Base-by-base conservation (phyloP, 2,888 invertebrate species). In the Dryocosmus kuriphilus region DNA sequence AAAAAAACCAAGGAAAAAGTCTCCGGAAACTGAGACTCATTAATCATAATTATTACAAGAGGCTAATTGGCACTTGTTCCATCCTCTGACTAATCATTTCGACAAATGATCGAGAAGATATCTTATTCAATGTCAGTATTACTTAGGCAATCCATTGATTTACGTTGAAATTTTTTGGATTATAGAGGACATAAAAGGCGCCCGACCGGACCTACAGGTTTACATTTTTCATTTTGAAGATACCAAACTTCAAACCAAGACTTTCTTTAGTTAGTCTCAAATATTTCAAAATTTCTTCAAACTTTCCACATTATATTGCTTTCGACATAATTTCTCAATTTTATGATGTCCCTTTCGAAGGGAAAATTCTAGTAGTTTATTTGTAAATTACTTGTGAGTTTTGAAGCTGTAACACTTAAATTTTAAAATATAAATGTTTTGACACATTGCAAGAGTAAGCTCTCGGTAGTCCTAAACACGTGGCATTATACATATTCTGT, bases 401-500 rank as follows among this genome's bases (percentile, higher is more conserved):
- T 5, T n/a, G 3, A 51, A 51, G 51, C 51, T n/a, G 8, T 51
- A n/a, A 22, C 2, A 0, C n/a, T 8, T 2, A 67, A 46, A 67
- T 30, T 46, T 8, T 2, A 67, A 46, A 67, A 46, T 46, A 46
- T 24, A 46, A 27, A 67, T 67, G 24, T 65, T 65, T 65, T 65
- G 63, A 65, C 63, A 63, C n/a, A 35, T 63, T 63, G 63, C 63
- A 32, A 22, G 32, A 63, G 35, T 63, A 65, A 38, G 38, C 35
- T 24, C 14, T 8, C 35, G 1, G 14, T 65, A 65, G 38, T 65
- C 63, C 38, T 22, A 38, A 38, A 22, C 22, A 38, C 38, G 35
- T 9, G 38, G 24, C 14, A 41, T 41, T 41, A 41, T 41, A 41
- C 41, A 14, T 16, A n/a, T n/a, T n/a, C n/a, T n/a, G n/a, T n/a